Base-by-base conservation (phyloP, 2,797 vertebrate genomes). In the Melanotaenia maccullochi region DNA sequence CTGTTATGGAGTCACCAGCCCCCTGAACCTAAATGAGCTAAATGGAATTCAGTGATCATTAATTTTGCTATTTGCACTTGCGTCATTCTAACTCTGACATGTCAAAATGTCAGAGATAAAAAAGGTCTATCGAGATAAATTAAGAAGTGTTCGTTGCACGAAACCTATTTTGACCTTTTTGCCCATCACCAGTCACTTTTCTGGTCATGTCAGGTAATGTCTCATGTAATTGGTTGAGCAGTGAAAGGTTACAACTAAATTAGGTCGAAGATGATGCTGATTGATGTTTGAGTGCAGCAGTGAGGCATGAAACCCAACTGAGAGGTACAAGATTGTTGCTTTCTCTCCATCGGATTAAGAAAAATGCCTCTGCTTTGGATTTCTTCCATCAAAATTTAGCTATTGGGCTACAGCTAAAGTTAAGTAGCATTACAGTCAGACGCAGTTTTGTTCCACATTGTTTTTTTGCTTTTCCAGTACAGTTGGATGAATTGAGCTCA, bases 171-270 rank as follows among this genome's bases (percentile, higher is more conserved):
- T 33, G 25, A 69, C 60, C 71, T 70, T 65, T 76, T 30, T 12
- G 9, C 30, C 13, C 49, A 36, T 66, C 62, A 40, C 24, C 44
- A 30, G 44, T 28, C 62, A 52, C 55, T 73, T 59, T 59, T 38
- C 33, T 40, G 55, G 60, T 61, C 32, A 63, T 65, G 44, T 49
- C 65, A 51, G 44, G 57, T 52, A 35, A 60, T 9, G 52, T 73
- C 33, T 68, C 25, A 24, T 38, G 25, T 73, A 71, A 73, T 47
- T 60, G 62, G 68, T 7, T 24, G 51, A 57, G 61, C 60, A 22
- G 59, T 35, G 59, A 68, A 85, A 71, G 60, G 69, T 64, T 49
- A 33, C 30, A 57, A 25, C 51, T 36, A 40, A 55, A 55, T 66
- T 32, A 55, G 68, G 59, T 44, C 6, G 13, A 61, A 42, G 25